These are phyloP conservation scores for Cacatua alba DNA, from an alignment of 2,113 vertebrate genomes.

Conservation along the genomic window DNA sequence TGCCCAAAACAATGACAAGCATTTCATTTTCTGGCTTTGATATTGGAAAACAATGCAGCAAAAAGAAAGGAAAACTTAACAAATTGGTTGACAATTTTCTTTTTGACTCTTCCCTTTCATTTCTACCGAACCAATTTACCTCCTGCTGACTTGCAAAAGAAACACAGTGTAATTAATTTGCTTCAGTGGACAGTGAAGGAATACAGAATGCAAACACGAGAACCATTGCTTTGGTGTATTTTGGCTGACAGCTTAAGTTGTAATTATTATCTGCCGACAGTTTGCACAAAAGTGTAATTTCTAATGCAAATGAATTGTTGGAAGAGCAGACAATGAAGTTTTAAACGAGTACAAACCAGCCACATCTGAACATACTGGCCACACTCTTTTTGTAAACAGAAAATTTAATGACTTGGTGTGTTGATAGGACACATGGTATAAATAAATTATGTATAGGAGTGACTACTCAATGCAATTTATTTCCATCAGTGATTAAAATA, in stretches of 20 bases:
- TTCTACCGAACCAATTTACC: conserved; percentile 33
- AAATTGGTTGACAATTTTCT: conserved; percentile 49
- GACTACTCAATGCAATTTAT: background rate
- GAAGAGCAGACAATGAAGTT: background rate
- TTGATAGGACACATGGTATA: background rate
- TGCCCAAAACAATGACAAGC: background rate
- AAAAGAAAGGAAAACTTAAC: conserved; percentile 42
- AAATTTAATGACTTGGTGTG: background rate
- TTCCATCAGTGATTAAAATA: background rate
- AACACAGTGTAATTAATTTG: conserved; percentile 56
- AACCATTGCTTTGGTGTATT: conserved; percentile 2
- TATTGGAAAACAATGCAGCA: conserved; percentile 4
- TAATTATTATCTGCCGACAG: conserved; percentile 46
- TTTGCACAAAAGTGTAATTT: conserved; percentile 35
- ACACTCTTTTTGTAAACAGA: background rate
- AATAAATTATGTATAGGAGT: background rate
- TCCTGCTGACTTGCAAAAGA: conserved; percentile 47
- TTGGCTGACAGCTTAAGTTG: conserved; percentile 16
- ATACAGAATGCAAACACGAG: background rate
- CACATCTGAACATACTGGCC: background rate
- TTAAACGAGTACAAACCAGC: background rate
- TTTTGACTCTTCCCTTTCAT: conserved; percentile 33
- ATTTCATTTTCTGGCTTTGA: conserved; percentile 25
- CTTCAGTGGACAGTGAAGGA: conserved; percentile 19
- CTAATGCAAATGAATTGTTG: conserved; percentile 52